These are phyloP conservation scores for Acronicta leporina DNA, from an alignment of 2,888 invertebrate species.

Conservation along the genomic window DNA sequence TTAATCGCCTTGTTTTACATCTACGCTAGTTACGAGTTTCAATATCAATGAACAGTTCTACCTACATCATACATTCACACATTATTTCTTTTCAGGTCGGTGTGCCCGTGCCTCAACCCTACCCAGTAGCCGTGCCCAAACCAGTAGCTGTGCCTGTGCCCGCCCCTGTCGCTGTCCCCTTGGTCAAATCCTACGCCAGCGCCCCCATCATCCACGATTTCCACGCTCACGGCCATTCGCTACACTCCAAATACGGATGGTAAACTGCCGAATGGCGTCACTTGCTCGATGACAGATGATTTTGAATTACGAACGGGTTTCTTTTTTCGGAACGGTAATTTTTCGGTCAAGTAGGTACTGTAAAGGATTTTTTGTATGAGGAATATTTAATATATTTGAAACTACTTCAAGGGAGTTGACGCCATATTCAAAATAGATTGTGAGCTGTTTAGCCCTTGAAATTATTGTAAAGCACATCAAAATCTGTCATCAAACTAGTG, in stretches of 20 bases:
- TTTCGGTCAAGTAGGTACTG: too few relatives aligned
- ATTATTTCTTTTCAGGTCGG: slow-evolving; percentile 70
- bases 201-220: slow-evolving; percentile 58
- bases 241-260: slow-evolving; percentile 69
- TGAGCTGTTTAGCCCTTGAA: slow-evolving; percentile 46
- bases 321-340: background rate
- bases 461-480: background rate
- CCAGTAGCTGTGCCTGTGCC: slow-evolving; percentile 82
- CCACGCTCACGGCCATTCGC: slow-evolving; percentile 48
- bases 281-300: slow-evolving; percentile 56
- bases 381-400: background rate
- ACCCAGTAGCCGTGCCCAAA: slow-evolving; percentile 81
- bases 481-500: slow-evolving; percentile 54
- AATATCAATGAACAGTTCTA: too few relatives aligned
- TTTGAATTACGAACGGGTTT: slow-evolving; percentile 7
- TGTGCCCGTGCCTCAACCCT: slow-evolving; percentile 83
- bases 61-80: background rate
- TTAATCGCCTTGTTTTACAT: too few relatives aligned
- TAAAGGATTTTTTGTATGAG: background rate
- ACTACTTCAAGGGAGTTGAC: slow-evolving; percentile 41
- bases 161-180: slow-evolving; percentile 75
- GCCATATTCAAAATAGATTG: slow-evolving; percentile 28
- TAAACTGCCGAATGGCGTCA: slow-evolving; percentile 57
- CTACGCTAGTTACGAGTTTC: too few relatives aligned
- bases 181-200: slow-evolving; percentile 65